phyloP scores from a whole-genome alignment of 2,113 vertebrate genomes.

The Eretmochelys imbricata region DNA sequence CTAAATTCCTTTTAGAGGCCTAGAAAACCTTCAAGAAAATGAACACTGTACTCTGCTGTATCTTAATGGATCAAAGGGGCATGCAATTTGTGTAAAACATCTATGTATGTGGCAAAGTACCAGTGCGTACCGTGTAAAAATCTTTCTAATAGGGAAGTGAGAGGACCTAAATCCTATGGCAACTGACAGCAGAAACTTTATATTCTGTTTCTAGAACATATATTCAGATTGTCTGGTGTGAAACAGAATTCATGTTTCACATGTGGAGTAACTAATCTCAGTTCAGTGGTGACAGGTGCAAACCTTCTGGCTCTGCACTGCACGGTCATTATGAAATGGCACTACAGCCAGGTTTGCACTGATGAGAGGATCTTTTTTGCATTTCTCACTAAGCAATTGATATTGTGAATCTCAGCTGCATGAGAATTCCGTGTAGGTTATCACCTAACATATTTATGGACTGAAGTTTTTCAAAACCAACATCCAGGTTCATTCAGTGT shows the following conservation, averaged over 20 bases:
- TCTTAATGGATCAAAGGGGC: slow-evolving; percentile 59
- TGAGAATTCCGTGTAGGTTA: background rate
- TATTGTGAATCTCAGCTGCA: background rate
- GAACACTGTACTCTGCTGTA: slow-evolving; percentile 19
- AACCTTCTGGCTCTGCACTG: slow-evolving; percentile 55
- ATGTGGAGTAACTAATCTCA: slow-evolving; percentile 47
- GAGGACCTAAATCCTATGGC: background rate
- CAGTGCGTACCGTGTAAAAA: slow-evolving; percentile 29
- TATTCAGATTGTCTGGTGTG: slow-evolving; percentile 56
- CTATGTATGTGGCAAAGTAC: slow-evolving; percentile 3
- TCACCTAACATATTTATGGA: background rate
- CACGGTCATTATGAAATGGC: slow-evolving; percentile 22
- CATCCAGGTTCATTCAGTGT: background rate
- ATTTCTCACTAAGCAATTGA: background rate
- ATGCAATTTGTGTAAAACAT: slow-evolving; percentile 47
- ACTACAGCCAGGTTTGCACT: background rate
- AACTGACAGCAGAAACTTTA: slow-evolving; percentile 44
- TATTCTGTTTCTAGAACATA: slow-evolving; percentile 34
- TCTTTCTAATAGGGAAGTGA: background rate
- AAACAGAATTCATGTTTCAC: slow-evolving; percentile 61
- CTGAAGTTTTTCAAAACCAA: background rate
- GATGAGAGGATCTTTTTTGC: background rate
- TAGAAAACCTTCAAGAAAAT: slow-evolving; percentile 67
- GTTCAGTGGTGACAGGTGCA: slow-evolving; percentile 68
- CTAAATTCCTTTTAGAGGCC: slow-evolving; percentile 60